Evolutionary conservation across 2,888 invertebrate species (phyloP).

Genomic region (Erebia aethiops): DNA sequence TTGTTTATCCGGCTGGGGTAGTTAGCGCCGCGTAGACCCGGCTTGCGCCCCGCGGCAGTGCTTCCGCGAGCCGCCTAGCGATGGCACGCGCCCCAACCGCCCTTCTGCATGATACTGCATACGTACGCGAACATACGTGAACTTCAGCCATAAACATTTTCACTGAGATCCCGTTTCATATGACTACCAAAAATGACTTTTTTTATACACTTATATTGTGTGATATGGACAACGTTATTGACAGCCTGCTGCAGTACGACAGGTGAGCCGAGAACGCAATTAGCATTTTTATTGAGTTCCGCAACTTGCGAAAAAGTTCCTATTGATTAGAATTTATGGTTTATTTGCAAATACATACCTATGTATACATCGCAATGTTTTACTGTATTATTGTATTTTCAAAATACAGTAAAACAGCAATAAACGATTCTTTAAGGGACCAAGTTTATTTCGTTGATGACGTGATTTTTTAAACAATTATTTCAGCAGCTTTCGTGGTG

Average conservation of each 20-base stretch:
- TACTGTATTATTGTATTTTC: background rate
- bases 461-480: no score
- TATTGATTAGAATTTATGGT: slow-evolving; percentile 34
- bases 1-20: slow-evolving; percentile 79
- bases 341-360: background rate
- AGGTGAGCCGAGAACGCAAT: slow-evolving; percentile 73
- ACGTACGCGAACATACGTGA: slow-evolving; percentile 66
- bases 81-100: slow-evolving; percentile 71
- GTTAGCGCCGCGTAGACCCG: slow-evolving; percentile 63
- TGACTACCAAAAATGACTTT: slow-evolving; percentile 73
- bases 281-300: slow-evolving; percentile 72
- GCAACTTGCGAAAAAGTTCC: slow-evolving; percentile 62
- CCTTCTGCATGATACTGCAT: slow-evolving; percentile 51
- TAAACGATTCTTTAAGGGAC: no score
- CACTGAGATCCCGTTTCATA: slow-evolving; percentile 52
- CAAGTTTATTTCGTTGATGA: no score
- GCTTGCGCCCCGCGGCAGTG: slow-evolving; percentile 58
- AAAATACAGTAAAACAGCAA: background rate
- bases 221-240: slow-evolving; percentile 72
- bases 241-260: slow-evolving; percentile 70
- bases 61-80: slow-evolving; percentile 63
- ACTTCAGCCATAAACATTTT: slow-evolving; percentile 48
- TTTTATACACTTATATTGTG: slow-evolving; percentile 81
- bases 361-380: background rate
- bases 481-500: no score